A percentile compares a stretch with the other conserved stretches of the same genome.
Evolutionary conservation across 1,140 invertebrate genomes (phyloP).

Genomic region (Brachionus asplanchnoidis): DNA sequence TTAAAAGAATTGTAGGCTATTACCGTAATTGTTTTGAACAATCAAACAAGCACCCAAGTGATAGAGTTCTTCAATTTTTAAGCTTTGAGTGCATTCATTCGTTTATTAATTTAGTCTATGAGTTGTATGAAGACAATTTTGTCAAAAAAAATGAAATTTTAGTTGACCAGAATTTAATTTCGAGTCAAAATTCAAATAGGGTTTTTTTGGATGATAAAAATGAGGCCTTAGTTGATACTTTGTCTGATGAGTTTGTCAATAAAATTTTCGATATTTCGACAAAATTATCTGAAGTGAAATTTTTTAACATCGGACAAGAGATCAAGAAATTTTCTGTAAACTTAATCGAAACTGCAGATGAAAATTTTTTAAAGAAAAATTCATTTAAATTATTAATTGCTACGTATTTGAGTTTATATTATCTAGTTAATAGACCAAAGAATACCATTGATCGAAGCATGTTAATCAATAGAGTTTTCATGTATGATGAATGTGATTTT

Average conservation of each 20-base stretch:
- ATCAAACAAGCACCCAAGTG: neutral
- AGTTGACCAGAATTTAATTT: neutral
- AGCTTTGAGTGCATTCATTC: constrained; percentile 2
- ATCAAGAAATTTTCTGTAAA: constrained; percentile 1
- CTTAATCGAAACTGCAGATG: neutral
- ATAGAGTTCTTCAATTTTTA: constrained; percentile 14
- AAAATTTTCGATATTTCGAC: neutral
- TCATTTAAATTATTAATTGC: neutral
- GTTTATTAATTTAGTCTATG: neutral
- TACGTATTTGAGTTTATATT: neutral
- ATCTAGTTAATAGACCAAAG: neutral
- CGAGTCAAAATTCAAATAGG: neutral
- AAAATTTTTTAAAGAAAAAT: neutral
- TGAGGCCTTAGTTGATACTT: neutral
- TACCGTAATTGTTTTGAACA: constrained; percentile 31
- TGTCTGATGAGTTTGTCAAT: neutral
- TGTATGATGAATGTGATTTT: constrained; percentile 22
- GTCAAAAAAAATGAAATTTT: neutral
- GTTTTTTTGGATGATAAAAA: neutral
- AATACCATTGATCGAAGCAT: neutral
- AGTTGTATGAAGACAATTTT: neutral
- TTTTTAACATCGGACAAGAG: neutral
- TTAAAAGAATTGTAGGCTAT: constrained; percentile 14
- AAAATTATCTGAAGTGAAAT: neutral
- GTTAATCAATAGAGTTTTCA: neutral